A percentile compares a stretch with the other conserved stretches of the same genome.
These are phyloP conservation scores for Mesembrinibis cayennensis DNA, from an alignment of 2,113 vertebrate species.

Conservation along the genomic window DNA sequence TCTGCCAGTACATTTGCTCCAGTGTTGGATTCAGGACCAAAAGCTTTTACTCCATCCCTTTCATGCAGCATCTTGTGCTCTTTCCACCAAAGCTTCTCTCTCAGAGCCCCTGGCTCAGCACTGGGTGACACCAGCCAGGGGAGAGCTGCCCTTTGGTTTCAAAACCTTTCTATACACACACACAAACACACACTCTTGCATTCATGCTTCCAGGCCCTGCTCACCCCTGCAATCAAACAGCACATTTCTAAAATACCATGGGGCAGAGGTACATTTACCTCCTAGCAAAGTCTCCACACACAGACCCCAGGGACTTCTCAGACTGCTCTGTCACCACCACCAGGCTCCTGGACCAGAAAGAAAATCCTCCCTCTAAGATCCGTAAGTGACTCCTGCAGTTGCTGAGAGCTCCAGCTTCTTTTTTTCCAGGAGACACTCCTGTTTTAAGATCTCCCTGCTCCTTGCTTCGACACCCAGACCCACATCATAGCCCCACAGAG, in stretches of 20 bases:
- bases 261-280: neutral
- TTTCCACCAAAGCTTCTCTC: neutral
- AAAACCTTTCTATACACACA: neutral
- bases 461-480: neutral
- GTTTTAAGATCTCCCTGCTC: neutral
- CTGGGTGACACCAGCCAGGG: accelerated
- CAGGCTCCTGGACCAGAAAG: neutral
- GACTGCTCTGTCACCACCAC: neutral
- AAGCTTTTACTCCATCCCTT: neutral
- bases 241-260: neutral
- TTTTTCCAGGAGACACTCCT: neutral
- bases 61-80: neutral
- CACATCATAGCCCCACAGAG: neutral
- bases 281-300: neutral
- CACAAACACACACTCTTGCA: accelerated
- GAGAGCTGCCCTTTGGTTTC: neutral
- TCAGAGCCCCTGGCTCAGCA: neutral
- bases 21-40: neutral
- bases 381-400: neutral
- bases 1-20: neutral
- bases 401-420: neutral
- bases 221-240: neutral
- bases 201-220: neutral
- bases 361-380: neutral
- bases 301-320: neutral